Evolutionary conservation across 1,140 invertebrate genomes (phyloP).

Genomic region (Tetramorium alpestre): DNA sequence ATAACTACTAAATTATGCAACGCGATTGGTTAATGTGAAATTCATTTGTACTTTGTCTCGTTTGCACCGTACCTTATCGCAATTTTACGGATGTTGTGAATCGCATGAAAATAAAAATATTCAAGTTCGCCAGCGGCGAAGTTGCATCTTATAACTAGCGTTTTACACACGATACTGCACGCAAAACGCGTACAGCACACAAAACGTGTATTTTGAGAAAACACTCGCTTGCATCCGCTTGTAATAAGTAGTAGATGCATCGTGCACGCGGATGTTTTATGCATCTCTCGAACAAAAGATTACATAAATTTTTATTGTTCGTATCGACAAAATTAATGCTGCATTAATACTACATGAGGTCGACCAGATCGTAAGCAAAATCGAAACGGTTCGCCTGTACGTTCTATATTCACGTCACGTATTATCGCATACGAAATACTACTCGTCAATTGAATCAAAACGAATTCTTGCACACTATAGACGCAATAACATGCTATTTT

Average conservation of each 20-base stretch:
- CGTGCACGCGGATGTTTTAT: constrained; percentile 43
- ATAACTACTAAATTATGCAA: not conserved
- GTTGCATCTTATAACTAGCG: constrained; percentile 24
- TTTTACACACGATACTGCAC: constrained; percentile 18
- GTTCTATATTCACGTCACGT: constrained; percentile 57
- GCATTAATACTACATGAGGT: constrained; percentile 68
- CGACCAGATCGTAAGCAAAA: constrained; percentile 36
- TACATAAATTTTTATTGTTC: constrained; percentile 63
- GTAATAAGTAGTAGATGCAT: constrained; percentile 46
- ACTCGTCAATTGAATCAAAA: constrained; percentile 26
- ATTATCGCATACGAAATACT: constrained; percentile 48
- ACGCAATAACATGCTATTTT: not conserved
- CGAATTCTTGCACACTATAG: not conserved
- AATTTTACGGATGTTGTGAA: not conserved
- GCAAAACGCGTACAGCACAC: not conserved
- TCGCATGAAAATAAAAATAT: constrained; percentile 8
- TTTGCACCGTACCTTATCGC: not conserved
- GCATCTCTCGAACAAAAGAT: constrained; percentile 42
- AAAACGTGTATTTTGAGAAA: constrained; percentile 15
- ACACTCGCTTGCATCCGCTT: constrained; percentile 15
- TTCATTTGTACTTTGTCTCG: not conserved
- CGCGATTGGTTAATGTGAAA: not conserved
- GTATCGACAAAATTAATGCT: constrained; percentile 62
- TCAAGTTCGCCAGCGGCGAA: not conserved
- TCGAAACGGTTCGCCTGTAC: constrained; percentile 27